phyloP scores from a whole-genome alignment of 2,888 invertebrate species.

The Sarcophaga variegata region DNA sequence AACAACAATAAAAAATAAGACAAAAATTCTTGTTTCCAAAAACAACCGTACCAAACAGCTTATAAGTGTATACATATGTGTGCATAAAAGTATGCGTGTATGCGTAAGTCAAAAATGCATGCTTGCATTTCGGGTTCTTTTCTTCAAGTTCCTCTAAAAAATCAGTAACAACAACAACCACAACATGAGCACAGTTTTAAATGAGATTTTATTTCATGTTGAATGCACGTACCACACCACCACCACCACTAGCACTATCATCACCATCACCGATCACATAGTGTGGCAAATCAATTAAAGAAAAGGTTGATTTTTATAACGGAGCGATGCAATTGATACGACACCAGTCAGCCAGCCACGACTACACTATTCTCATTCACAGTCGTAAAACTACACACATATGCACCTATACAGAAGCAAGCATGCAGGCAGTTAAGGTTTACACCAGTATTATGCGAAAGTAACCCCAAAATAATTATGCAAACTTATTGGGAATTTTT shows the following conservation, averaged over 20 bases:
- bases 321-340: slow-evolving; percentile 70
- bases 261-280: slow-evolving; percentile 44
- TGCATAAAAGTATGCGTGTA: slow-evolving; percentile 29
- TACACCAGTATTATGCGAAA: too few species aligned
- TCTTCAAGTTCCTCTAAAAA: slow-evolving; percentile 11
- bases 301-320: slow-evolving; percentile 70
- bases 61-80: not conserved
- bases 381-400: slow-evolving; percentile 20
- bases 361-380: slow-evolving; percentile 58
- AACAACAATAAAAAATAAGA: slow-evolving; percentile 8
- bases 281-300: slow-evolving; percentile 70
- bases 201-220: slow-evolving; percentile 65
- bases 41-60: not conserved
- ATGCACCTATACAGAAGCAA: slow-evolving; percentile 11
- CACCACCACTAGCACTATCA: too few species aligned
- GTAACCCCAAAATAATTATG: slow-evolving; percentile 1
- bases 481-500: not conserved
- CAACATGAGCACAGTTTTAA: not conserved
- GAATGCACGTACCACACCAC: slow-evolving; percentile 50
- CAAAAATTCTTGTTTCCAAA: not conserved
- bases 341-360: slow-evolving; percentile 65
- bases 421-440: slow-evolving; percentile 20
- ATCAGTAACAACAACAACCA: slow-evolving; percentile 14
- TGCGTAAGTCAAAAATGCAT: slow-evolving; percentile 62
- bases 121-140: slow-evolving; percentile 65